Evolutionary conservation across 1,140 invertebrate genomes (phyloP), one percentile per base, ranked within the genome.

Genomic region (Helicoverpa armigera): DNA sequence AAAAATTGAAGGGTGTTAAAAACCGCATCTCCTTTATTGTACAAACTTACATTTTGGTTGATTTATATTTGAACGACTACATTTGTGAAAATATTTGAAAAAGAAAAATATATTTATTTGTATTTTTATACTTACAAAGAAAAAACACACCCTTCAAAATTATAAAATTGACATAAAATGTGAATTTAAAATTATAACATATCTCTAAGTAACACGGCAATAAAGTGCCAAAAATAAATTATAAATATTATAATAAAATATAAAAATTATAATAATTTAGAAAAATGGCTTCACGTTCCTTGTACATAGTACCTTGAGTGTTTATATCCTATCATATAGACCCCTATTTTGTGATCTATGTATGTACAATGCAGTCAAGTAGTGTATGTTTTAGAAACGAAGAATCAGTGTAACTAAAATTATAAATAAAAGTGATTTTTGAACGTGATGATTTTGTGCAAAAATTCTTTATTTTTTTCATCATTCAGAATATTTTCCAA

Each of bases 151-250:
- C 67, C 12, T 70, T 50, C 23, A 2, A 51, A 63, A 18, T 53
- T 77, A 53, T 13, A 13, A 65, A 65, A 54, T 53, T 65, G 48
- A 53, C 16, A 51, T 50, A 53, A 67, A 77, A 35, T 77, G 75
- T 77, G 75, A 77, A 77, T 77, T 77, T 77, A 75, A 70, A 67
- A 43, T 43, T 29, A 60, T 77, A 77, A 77, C 75, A 77, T 77
- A 77, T 77, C 75, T 67, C 3, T 77, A 77, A 43, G 35, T 43
- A 43, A 67, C 18, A 5, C 54, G 73, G 73, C 48, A 35, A 77
- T 65, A 50, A 35, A 67, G 75, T 77, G 75, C 75, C 75, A 77
- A 77, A 76, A 12, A 43, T 18, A 67, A 50, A 67, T 67, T 48
- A 67, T 67, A 31, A 63, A 7, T 63, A 63, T 35, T 29, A 29